Evolutionary conservation across 2,888 invertebrate genomes (phyloP), one percentile per base, ranked within the genome.

Genomic region (Isoperla grammatica): DNA sequence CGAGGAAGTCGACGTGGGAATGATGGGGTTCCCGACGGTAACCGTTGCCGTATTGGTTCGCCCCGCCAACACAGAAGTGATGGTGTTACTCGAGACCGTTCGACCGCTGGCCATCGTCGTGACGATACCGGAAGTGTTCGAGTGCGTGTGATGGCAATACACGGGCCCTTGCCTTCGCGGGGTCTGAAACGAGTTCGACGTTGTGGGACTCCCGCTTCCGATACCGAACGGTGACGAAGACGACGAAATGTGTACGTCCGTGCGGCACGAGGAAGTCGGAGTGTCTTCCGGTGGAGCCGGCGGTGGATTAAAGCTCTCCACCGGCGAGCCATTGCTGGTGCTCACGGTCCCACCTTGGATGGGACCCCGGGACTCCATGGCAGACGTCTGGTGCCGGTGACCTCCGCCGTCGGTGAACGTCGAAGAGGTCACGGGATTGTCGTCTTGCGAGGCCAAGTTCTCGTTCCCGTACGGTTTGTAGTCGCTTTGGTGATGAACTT

Each of bases 261-360:
- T 15, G 1, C 23, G 62, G 56, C 43, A 58, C 13, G 59, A 42
- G 3, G 62, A 59, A 6, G 62, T 35, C 2, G 61, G 49, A 9
- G 62, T 53, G 3, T 58, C 54, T 13, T 53, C 54, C 1, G 55
- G 45, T n/a, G 58, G 53, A 4, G 62, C 56, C 23, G 62, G 43
- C 56, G 60, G 60, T 13, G 55, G 63, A 9, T 22, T 49, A 22
- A 43, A 60, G 9, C 40, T 57, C 20, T 64, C 63, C 17, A 61
- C 55, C 2, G 64, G 65, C 2, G 64, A 65, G 5, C 88, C 87
- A 68, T 88, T 86, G 71, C 90, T 90, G 0, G 90, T 90, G 66
- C 90, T 90, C 9, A 91, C 87, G 1, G 90, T 86, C 0, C 90
- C 90, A 4, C 89, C 90, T 72, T 91, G 90, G 61, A 90, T 89